Conservation (phyloP, 2,888 invertebrate species). For the Marronus borbonicus region DNA sequence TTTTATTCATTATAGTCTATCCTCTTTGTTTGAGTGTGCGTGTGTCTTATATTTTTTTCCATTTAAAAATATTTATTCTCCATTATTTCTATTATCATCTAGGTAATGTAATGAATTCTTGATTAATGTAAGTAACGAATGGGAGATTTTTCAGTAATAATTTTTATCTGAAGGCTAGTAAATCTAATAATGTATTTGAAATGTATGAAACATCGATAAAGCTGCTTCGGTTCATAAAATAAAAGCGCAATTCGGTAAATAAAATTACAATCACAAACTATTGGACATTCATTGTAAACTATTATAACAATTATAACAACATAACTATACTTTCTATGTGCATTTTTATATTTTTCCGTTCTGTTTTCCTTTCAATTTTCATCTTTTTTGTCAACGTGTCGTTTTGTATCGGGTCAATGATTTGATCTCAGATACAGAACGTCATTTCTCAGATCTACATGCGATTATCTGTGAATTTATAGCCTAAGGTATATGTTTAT, state of each 20-base stretch:
- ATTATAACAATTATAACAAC: not conserved
- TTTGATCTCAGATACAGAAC: slow-evolving; percentile 27
- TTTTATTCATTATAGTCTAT: slow-evolving; percentile 15
- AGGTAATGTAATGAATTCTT: not conserved
- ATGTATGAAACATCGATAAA: slow-evolving; percentile 9
- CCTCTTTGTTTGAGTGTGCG: slow-evolving; percentile 4
- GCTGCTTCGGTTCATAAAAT: slow-evolving; percentile 32
- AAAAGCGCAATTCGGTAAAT: slow-evolving; percentile 25
- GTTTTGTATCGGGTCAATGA: slow-evolving; percentile 18
- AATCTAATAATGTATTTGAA: slow-evolving; percentile 19
- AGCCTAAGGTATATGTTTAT: slow-evolving; percentile 49
- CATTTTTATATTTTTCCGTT: slow-evolving; percentile 28
- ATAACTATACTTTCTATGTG: slow-evolving; percentile 30
- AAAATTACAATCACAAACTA: slow-evolving; percentile 34
- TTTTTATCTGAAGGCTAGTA: slow-evolving; percentile 38
- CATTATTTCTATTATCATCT: slow-evolving; percentile 13
- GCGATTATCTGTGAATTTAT: slow-evolving; percentile 47
- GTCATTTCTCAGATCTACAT: slow-evolving; percentile 40
- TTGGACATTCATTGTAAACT: slow-evolving; percentile 25
- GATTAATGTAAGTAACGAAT: not conserved
- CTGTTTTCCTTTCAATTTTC: slow-evolving; percentile 19
- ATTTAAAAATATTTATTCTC: slow-evolving; percentile 38
- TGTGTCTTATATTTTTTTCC: not conserved
- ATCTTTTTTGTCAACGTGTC: slow-evolving; percentile 29
- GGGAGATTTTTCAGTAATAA: not conserved